These are phyloP conservation scores for Dermatemys mawii DNA, from an alignment of 2,113 vertebrate species.

Conservation along the genomic window DNA sequence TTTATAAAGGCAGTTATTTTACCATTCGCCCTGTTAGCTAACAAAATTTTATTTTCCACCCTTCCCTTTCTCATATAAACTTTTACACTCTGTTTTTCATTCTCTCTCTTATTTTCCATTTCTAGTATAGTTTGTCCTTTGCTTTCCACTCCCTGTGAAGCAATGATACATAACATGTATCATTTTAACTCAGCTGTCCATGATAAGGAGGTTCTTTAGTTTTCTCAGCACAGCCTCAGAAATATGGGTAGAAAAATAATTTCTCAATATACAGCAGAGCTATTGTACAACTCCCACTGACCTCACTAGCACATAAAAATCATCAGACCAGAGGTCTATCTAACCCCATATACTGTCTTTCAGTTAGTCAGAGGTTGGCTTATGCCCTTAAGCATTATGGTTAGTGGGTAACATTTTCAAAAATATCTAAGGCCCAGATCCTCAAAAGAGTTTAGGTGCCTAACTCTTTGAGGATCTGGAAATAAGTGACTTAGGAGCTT, in stretches of 20 bases:
- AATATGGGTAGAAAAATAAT: neutral
- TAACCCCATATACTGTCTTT: neutral
- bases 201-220: neutral
- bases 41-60: neutral
- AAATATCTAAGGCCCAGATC: neutral
- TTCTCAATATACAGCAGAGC: neutral
- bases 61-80: neutral
- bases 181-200: neutral
- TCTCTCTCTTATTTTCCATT: neutral
- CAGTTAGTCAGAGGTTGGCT: neutral
- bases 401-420: neutral
- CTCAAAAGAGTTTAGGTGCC: neutral
- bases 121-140: neutral
- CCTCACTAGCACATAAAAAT: neutral
- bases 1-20: neutral
- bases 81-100: neutral
- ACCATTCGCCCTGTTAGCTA: neutral
- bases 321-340: neutral
- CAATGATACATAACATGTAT: accelerated
- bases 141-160: neutral
- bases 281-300: neutral
- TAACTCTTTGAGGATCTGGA: neutral
- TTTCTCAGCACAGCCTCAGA: neutral
- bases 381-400: neutral
- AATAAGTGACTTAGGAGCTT: neutral